Percentiles rank a stretch among this genome's conserved stretches.
Conservation (phyloP, 2,888 invertebrate genomes). For the Drosophila neutralis region DNA sequence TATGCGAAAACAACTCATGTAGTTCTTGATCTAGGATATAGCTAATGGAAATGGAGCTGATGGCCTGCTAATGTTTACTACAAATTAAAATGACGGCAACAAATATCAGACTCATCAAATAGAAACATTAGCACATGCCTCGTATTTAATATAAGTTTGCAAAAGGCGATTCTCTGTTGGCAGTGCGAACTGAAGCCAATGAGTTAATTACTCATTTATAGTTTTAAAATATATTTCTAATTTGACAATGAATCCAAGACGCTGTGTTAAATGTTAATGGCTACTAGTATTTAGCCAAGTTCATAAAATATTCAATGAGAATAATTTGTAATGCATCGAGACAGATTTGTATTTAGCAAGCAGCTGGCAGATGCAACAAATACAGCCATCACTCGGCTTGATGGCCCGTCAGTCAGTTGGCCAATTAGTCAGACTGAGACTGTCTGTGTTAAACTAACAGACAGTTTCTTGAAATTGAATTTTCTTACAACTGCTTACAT, state of each 20-base stretch:
- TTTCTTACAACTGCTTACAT: not conserved
- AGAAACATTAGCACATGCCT: not conserved
- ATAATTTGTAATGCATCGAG: not conserved
- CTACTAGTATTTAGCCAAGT: not conserved
- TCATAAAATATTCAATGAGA: not conserved
- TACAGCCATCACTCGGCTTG: not conserved
- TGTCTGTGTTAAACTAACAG: not conserved
- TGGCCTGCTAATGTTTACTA: constrained; percentile 31
- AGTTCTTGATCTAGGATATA: constrained; percentile 11
- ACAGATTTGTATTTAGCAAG: not conserved
- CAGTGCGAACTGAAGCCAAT: not conserved
- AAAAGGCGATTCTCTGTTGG: not conserved
- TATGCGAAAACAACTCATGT: constrained; percentile 32
- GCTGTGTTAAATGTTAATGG: not conserved
- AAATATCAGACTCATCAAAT: not conserved
- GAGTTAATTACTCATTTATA: not conserved
- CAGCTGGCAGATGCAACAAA: not conserved
- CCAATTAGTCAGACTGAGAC: constrained; percentile 4
- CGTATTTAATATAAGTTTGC: not conserved
- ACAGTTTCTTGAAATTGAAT: not conserved
- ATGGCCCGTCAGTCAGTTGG: constrained; percentile 4
- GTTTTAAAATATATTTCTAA: not conserved
- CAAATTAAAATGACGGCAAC: constrained; percentile 24
- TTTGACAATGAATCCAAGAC: not conserved
- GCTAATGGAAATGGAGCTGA: constrained; percentile 27